Evolutionary conservation across 2,797 vertebrate genomes (phyloP), one percentile per base, ranked within the genome.

Genomic region (Crypturellus tataupa): DNA sequence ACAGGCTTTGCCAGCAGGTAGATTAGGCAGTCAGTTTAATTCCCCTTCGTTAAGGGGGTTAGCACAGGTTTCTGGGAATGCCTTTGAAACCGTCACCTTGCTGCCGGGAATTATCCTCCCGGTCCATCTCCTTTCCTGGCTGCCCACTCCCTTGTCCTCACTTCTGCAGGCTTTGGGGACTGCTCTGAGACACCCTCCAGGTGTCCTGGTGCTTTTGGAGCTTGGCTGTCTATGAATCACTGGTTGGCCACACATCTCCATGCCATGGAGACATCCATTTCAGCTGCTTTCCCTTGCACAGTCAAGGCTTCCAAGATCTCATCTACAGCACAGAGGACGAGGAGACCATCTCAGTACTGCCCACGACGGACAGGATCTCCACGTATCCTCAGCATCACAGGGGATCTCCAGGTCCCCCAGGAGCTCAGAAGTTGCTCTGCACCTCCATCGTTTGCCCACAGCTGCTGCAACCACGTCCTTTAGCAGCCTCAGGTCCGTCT

Each of bases 41-140:
- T 79, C n/a, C 56, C 51, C 5, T 0, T 64, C 51, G 4, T 62
- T 67, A 76, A 44, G 5, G 18, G 78, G n/a, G 20, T 80, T 72
- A 77, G 60, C 13, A 47, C 79, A 47, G 85, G 37, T 46, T 62
- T 69, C 1, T 0, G 60, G 29, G 29, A 25, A 27, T 67, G 33
- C 62, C 1, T 2, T 90, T 90, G 85, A 87, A 95, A 80, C 25
- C 25, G 40, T 1, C 0, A 40, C 70, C 69, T 79, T 49, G 71
- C 40, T 67, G 71, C 87, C 85, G 85, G 89, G 80, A 86, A 79
- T 92, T 85, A 13, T 84, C 75, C n/a, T 81, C 73, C 87, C 51
- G 80, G 60, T 67, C 47, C 27, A 33, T 91, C 62, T 89, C 90
- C 85, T 82, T 89, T 90, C 86, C 84, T 18, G 68, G 10, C 42